A percentile compares a stretch with the other conserved stretches of the same genome.
phyloP scores from a whole-genome alignment of 2,113 vertebrate genomes.

The Dromaius novaehollandiae region DNA sequence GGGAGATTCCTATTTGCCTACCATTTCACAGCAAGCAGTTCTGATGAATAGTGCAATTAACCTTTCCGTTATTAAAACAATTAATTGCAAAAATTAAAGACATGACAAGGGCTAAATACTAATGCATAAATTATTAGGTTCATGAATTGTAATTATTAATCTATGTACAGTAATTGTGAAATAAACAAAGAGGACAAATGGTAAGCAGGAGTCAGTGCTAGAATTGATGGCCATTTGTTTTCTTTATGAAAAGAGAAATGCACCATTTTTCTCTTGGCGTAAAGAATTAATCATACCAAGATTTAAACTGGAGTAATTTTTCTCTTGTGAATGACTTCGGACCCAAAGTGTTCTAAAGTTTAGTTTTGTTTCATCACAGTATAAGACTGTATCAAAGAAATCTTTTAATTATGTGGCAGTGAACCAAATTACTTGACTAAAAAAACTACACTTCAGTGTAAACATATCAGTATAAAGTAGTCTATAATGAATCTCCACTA shows the following conservation, averaged over 20 bases:
- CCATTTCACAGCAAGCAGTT: slow-evolving; percentile 65
- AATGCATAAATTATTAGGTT: slow-evolving; percentile 80
- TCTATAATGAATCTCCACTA: neutral
- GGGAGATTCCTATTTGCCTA: slow-evolving; percentile 72
- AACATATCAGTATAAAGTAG: neutral
- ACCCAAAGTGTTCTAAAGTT: neutral
- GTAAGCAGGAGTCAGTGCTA: slow-evolving; percentile 53
- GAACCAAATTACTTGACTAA: neutral
- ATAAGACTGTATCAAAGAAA: neutral
- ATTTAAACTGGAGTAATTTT: neutral
- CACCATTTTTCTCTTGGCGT: neutral
- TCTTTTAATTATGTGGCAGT: neutral
- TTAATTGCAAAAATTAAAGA: slow-evolving; percentile 79
- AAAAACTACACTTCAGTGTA: neutral
- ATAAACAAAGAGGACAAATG: slow-evolving; percentile 71
- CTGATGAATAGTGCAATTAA: slow-evolving; percentile 81
- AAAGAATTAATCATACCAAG: neutral
- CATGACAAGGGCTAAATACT: slow-evolving; percentile 75
- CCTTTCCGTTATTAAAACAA: slow-evolving; percentile 79
- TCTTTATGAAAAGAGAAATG: neutral
- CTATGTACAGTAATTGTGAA: slow-evolving; percentile 63
- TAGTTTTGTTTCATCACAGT: neutral
- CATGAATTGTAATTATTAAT: slow-evolving; percentile 78
- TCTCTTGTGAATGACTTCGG: neutral
- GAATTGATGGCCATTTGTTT: slow-evolving; percentile 53